Percentiles rank a stretch among this genome's conserved stretches.
Conservation (phyloP, 2,797 vertebrate species). For the Sylvilagus floridanus region DNA sequence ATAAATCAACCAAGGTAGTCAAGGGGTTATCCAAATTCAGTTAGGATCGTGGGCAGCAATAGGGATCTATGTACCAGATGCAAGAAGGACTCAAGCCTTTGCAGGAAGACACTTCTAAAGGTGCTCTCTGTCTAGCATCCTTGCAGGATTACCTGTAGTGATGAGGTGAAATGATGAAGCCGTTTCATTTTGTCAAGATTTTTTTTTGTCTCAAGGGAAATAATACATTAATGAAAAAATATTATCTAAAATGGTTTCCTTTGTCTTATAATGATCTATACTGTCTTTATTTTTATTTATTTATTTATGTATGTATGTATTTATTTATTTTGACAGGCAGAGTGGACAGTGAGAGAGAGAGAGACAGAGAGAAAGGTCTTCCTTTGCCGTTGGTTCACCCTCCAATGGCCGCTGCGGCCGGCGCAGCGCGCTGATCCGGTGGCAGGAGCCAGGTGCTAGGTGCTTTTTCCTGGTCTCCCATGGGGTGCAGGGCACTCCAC, state of each 20-base stretch:
- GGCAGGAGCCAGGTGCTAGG: no score
- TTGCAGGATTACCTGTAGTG: slow-evolving; percentile 37
- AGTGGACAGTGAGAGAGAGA: no score
- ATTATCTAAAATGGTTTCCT: slow-evolving; percentile 14
- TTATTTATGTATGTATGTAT: no score
- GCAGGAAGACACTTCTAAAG: slow-evolving; percentile 36
- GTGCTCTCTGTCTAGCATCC: not conserved
- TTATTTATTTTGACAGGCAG: no score
- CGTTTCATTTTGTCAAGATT: slow-evolving; percentile 51
- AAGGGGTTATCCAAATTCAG: not conserved
- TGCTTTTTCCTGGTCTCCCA: no score
- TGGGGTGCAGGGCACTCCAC: no score
- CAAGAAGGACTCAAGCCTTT: not conserved
- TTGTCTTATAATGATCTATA: slow-evolving; percentile 1
- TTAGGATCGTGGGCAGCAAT: not conserved
- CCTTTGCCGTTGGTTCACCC: no score
- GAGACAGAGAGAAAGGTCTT: no score
- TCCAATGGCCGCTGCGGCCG: no score
- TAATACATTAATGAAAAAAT: slow-evolving; percentile 29
- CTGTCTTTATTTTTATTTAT: not conserved
- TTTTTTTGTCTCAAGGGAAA: slow-evolving; percentile 57
- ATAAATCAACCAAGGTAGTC: not conserved
- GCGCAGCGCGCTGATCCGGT: no score
- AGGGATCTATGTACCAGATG: not conserved
- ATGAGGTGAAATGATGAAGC: not conserved